Conservation (phyloP, 1,140 invertebrate species). For the Bursaphelenchus mucronatus region DNA sequence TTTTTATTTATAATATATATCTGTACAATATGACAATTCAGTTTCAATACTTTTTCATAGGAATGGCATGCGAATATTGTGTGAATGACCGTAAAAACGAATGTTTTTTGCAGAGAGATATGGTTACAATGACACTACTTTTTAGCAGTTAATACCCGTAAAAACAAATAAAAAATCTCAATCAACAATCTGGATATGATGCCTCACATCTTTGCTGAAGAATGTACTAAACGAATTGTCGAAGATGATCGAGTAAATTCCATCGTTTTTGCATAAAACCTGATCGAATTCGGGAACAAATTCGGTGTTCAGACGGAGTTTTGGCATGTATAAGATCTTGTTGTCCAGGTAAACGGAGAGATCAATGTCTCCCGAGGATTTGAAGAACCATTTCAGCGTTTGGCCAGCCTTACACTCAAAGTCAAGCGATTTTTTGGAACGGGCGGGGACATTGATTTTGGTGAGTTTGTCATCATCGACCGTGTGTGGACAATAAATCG, state of each 20-base stretch:
- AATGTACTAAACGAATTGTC: conserved; percentile 25
- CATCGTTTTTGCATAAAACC: conserved; percentile 8
- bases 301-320: conserved; percentile 19
- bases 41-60: no score
- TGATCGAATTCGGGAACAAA: conserved; percentile 22
- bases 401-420: conserved; percentile 16
- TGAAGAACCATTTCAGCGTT: conserved; percentile 22
- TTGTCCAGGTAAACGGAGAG: conserved; percentile 11
- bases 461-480: conserved; percentile 18
- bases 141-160: no score
- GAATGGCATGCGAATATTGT: no score
- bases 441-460: conserved; percentile 20
- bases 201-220: conserved; percentile 27
- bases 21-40: no score
- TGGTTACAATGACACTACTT: no score
- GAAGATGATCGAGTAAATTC: conserved; percentile 20
- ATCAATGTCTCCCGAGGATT: conserved; percentile 20
- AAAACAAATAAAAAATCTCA: no score
- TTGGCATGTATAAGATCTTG: conserved; percentile 1
- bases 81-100: no score
- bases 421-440: conserved; percentile 6
- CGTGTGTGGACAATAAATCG: conserved; percentile 4
- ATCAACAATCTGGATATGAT: no score
- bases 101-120: no score
- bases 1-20: no score